Evolutionary conservation across 2,797 vertebrate genomes (phyloP), one percentile per base, ranked within the genome.

Genomic region (Toxotes lorentzi): DNA sequence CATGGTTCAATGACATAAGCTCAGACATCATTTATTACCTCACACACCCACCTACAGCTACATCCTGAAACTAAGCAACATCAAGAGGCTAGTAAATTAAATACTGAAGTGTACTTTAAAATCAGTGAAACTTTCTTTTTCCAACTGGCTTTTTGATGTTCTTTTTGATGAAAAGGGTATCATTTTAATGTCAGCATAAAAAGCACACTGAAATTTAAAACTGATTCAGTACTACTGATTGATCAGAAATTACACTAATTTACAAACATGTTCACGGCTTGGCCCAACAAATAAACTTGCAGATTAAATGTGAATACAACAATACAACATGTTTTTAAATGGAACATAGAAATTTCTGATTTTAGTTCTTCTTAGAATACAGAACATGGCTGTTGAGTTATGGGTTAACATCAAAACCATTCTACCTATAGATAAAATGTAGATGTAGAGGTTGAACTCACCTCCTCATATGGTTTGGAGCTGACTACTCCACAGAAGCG

Each of bases 381-480:
- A 12, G 30, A 45, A 34, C 7, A 35, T 19, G 14, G 19, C 9
- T 63, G 23, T 19, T 48, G 4, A 16, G 34, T 23, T 56, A 2
- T 2, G 14, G 43, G 16, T 2, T 56, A 8, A 32, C 23, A 19
- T 19, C 4, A 3, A 17, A 58, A 38, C 4, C 40, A 6, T 57
- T 45, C 23, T 45, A 38, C 70, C 43, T 53, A 11, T 5, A 35
- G 16, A 19, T 48, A 8, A 8, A 54, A 3, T 16, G 1, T 7
- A 24, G 1, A 19, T 34, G 12, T 14, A 32, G n/a, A 54, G 9
- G 30, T 19, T 24, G 24, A 12, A 86, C 95, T 91, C 83, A 99
- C 98, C 96, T 99, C 96, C 1, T 97, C 95, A 0, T 97, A 98
- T 1, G 91, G 89, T 79, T 88, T 94, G 2, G 98, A 99, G 76